Base-by-base conservation (phyloP, 2,888 invertebrate genomes). In the Nemotelus pantherinus region DNA sequence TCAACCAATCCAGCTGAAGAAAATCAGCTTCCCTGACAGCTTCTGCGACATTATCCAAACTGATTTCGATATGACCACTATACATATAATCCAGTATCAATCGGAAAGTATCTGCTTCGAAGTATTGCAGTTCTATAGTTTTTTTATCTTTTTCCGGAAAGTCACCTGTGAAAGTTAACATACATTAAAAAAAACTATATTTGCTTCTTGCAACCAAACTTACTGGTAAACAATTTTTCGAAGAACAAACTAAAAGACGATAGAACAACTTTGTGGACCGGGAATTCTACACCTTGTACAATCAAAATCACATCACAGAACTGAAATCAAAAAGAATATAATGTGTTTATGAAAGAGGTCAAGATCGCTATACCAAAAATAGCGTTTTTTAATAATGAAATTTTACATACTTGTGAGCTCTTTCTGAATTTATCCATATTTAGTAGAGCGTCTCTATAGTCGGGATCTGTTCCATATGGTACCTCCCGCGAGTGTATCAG, bases 1-100 rank as follows among this genome's bases (percentile, higher is more conserved):
- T 60, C 2, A 74, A n/a, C 74, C 74, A 74, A 50, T 63, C 63
- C 47, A 74, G n/a, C n/a, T 74, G 74, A 39, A 74, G 41, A n/a
- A 60, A 74, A 41, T 74, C 74, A 5, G 63, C 74, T 6, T 48
- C 45, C 10, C 48, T 60, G 3, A 74, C 39, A 7, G 63, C 10
- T 6, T 74, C 60, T 2, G 48, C 39, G 2, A 50, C 74, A 60
- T n/a, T n/a, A 9, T 74, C 74, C 45, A 48, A 41, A 44, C 7
- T 60, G 2, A 60, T 25, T 39, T 48, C 39, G 25, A 74, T 41
- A 43, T 60, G n/a, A 7, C 74, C 74, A 2, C 63, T 60, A 43
- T 74, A 74, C 48, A 74, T 60, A 48, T 74, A 74, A 1, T 74
- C 39, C 7, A 74, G 63, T 6, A 60, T 44, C 3, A 47, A 9